Percentiles rank a stretch among this genome's conserved stretches.
Evolutionary conservation across 2,888 invertebrate species (phyloP).

Genomic region (Lycophotia porphyrea): DNA sequence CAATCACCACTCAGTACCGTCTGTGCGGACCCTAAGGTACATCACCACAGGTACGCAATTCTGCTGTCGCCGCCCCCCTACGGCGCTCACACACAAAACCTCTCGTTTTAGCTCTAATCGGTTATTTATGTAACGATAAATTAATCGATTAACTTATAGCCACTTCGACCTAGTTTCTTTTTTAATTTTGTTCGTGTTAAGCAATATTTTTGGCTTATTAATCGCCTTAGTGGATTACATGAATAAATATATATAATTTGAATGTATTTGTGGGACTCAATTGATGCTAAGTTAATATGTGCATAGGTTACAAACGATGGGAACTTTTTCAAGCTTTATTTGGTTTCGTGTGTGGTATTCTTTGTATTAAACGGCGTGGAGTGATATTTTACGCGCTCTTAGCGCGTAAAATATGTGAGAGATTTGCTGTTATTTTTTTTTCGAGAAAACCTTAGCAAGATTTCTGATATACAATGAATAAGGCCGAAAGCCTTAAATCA

Average conservation of each 20-base stretch:
- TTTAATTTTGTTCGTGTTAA: slow-evolving; percentile 70
- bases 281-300: slow-evolving; percentile 52
- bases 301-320: slow-evolving; percentile 45
- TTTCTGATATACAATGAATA: no score
- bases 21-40: slow-evolving; percentile 26
- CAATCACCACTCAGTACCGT: slow-evolving; percentile 4
- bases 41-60: slow-evolving; percentile 47
- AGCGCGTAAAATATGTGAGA: no score
- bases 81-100: slow-evolving; percentile 65
- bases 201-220: slow-evolving; percentile 66
- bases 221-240: slow-evolving; percentile 66
- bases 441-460: no score
- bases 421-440: no score
- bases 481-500: no score
- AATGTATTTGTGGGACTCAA: slow-evolving; percentile 54
- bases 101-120: slow-evolving; percentile 79
- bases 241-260: slow-evolving; percentile 66
- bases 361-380: not conserved
- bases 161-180: slow-evolving; percentile 72
- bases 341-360: slow-evolving; percentile 53
- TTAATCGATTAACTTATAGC: slow-evolving; percentile 76
- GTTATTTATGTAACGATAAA: slow-evolving; percentile 77
- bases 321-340: slow-evolving; percentile 30
- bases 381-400: not conserved
- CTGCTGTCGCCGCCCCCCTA: slow-evolving; percentile 62